Evolutionary conservation across 2,113 vertebrate species (phyloP).

Genomic region (Oryzias woworae): DNA sequence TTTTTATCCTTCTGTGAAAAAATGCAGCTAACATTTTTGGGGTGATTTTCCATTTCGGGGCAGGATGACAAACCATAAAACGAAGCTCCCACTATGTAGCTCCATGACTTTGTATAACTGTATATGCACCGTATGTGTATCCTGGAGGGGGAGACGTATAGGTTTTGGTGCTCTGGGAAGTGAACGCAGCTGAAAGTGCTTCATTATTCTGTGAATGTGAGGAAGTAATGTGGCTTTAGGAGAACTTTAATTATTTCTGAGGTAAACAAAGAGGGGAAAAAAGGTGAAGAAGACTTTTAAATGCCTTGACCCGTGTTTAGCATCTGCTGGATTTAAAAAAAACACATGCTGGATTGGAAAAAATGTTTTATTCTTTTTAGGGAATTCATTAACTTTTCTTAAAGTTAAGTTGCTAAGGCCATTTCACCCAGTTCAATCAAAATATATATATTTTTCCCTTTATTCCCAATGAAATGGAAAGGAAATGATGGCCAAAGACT

Average conservation of each 20-base stretch:
- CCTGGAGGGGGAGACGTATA: conserved; percentile 47
- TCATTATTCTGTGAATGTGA: conserved; percentile 36
- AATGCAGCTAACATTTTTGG: too few relatives aligned
- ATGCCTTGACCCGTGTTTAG: too few relatives aligned
- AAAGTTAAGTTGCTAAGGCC: too few relatives aligned
- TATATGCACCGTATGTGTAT: conserved; percentile 63
- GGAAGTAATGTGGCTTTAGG: conserved; percentile 3
- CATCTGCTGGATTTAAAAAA: neutral
- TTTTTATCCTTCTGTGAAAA: too few relatives aligned
- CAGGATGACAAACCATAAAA: conserved; percentile 11
- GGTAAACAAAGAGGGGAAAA: too few relatives aligned
- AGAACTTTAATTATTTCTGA: too few relatives aligned
- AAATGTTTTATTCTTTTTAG: neutral
- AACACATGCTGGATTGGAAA: neutral
- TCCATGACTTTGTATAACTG: conserved; percentile 62
- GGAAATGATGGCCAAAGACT: conserved; percentile 18
- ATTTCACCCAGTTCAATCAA: neutral
- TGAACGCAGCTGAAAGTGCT: conserved; percentile 44
- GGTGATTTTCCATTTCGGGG: too few relatives aligned
- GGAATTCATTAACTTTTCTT: too few relatives aligned
- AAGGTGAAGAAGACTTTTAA: too few relatives aligned
- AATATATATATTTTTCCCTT: too few relatives aligned
- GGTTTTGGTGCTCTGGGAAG: conserved; percentile 57
- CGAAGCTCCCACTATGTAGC: conserved; percentile 61
- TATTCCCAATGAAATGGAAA: neutral